Evolutionary conservation across 2,888 invertebrate species (phyloP), one percentile per base, ranked within the genome.

Genomic region (Platycheirus albimanus): DNA sequence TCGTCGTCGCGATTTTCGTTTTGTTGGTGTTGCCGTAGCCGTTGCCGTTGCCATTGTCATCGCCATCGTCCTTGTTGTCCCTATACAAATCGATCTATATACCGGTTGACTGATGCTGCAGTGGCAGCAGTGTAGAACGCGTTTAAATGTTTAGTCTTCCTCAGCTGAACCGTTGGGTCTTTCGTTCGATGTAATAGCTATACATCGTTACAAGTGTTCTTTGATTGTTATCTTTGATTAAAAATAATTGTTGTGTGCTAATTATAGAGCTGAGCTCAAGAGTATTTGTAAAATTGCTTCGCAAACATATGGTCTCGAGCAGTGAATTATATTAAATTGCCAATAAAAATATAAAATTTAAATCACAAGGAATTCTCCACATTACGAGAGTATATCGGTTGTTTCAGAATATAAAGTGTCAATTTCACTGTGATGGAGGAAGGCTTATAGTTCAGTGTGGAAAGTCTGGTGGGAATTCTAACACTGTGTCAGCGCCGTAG

Each of bases 301-400:
- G 61, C 63, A 63, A 83, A 69, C 83, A 78, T 83, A 77, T 83
- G 81, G 66, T 66, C 41, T 43, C 47, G 66, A 15, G 10, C 33
- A 15, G 43, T 58, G 20, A 43, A 51, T 51, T 49, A 71, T 30
- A 71, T 30, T 28, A 24, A 36, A 56, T 54, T 51, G 28, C 43
- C 20, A 52, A 64, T 43, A 13, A 72, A 38, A 54, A 41, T 19
- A 49, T 38, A 49, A 52, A 63, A 54, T 24, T 49, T 38, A 41
- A 56, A 54, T 66, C n/a, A 8, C 43, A 51, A 17, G 5, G 28
- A 17, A 58, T 28, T 33, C 61, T n/a, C 56, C 52, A 11, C 15
- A 36, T 33, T 10, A 33, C 33, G 17, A n/a, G n/a, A n/a, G 0
- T 17, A 41, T 28, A 8, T 45, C n/a, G n/a, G n/a, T 28, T 15